Evolutionary conservation across 53 echinoderm and acorn worm species (phyloP), one percentile per base, ranked within the genome.

Genomic region (Astropecten irregularis): DNA sequence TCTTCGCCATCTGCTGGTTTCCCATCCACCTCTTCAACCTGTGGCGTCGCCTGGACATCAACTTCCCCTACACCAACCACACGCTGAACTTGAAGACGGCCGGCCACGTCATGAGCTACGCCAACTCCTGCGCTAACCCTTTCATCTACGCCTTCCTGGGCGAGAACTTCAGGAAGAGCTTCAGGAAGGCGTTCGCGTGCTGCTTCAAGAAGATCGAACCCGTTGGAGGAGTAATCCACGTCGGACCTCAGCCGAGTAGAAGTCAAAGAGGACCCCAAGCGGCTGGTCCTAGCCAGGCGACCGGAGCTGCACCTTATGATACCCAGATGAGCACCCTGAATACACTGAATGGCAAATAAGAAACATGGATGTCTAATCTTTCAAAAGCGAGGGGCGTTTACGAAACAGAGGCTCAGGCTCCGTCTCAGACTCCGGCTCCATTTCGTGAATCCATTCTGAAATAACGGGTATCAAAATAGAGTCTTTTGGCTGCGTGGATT

Each of bases 1-100:
- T 88, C 4, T 95, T 95, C 54, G 90, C 90, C 10, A 68, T 90
- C 3, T 95, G 95, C 67, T 95, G 95, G 95, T 49, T 92, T 18
- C 95, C 95, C 5, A 8, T 88, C 10, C 79, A 95, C 50, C 46
- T 90, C 27, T 28, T 81, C 49, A 85, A 88, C 29, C 44, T 92
- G 16, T 95, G 95, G 95, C 18, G 53, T 15, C 28, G 83, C 7
- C 34, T 92, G 44, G 82, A 62, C 8, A 19, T 67, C 25, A 58
- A 73, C 31, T 92, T 90, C 50, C 90, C 88, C 0, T 30, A 44
- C 21, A 93, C 88, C 18, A 10, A 54, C 42, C 19, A 68, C 55
- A 88, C 88, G 59, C 86, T 88, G 48, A 50, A 73, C 36, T 64
- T 95, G 63, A 82, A 88, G 23, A 50, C 83, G 2, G 85, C 86